Evolutionary conservation across 2,797 vertebrate species (phyloP), one percentile per base, ranked within the genome.

Genomic region (Helicolenus hilgendorfi): DNA sequence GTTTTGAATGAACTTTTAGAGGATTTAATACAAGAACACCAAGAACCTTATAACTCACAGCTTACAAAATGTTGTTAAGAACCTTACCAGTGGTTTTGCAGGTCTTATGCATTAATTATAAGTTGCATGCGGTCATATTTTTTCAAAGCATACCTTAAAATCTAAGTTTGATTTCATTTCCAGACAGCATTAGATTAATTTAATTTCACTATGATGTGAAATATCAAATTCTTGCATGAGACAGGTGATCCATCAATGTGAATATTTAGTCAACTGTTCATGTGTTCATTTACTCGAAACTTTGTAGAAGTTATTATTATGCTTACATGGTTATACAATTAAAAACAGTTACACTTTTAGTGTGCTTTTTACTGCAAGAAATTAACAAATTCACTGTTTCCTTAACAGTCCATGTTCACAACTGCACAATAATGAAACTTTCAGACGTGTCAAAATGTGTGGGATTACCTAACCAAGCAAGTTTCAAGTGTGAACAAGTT

Each of bases 381-480:
- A 72, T 79, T 1, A 74, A 29, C 8, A 58, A 24, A 74, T 20
- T 36, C 8, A 29, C 29, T 81, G 76, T 63, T 85, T 76, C 63
- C 35, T 45, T 24, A 79, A 68, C 75, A 92, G 69, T 72, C 33
- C n/a, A 20, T 53, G 22, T 27, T 76, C 20, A 80, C 74, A 79
- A 72, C 75, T 82, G 74, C 83, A 80, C 72, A 92, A 77, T 76
- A 81, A 60, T 45, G 9, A 83, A 90, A 83, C 56, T 76, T 86
- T 85, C 15, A 53, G 14, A 18, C 1, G 62, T 81, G 81, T 81
- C 10, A 83, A 71, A 77, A 84, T 86, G 86, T 1, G 72, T 89
- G 86, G 83, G 87, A 92, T 82, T 86, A 92, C 18, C 62, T 79
- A 93, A 92, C 68, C 13, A 33, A 75, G 70, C 53, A 70, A 76